Evolutionary conservation across 2,797 vertebrate species (phyloP), one percentile per base, ranked within the genome.

Genomic region (Florisuga fusca): DNA sequence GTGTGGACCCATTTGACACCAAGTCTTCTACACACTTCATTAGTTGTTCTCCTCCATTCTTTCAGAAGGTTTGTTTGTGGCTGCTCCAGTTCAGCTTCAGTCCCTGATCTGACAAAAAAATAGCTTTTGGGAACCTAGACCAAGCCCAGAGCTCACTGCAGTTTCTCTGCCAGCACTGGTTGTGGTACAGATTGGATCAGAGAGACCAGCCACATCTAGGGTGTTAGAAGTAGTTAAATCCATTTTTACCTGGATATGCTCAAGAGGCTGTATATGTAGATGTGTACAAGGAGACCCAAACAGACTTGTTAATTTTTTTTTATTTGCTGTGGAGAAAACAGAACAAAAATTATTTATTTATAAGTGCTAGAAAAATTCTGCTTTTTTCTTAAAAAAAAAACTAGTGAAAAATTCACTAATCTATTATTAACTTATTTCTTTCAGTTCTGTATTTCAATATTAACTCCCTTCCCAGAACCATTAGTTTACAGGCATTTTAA

Each of bases 1-100:
- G 77, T 79, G 48, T 95, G 94, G 94, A 94, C 87, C 79, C 79
- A 2, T 93, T 91, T 95, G 91, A 88, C 93, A 92, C 66, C 15
- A 59, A 89, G 20, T 86, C 82, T 57, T 77, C n/a, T 58, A 57
- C 1, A 1, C n/a, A 5, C 19, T 63, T 90, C 59, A 74, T 94
- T 92, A 82, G 43, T 92, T 87, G n/a, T n/a, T 38, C 10, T 38
- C 38, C 43, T 19, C 29, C 29, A 18, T 87, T 72, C 36, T 80
- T 92, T 85, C 51, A 45, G 38, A 10, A 82, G 66, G 2, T 75
- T 94, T 77, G 26, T 84, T 93, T 90, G 63, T 36, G 82, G 45
- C 53, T 83, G 46, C 8, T 91, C 64, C n/a, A 41, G 0, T 89
- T 88, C 45, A 77, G 53, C 72, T 91, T 94, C 62, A 84, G 38